A percentile compares a stretch with the other conserved stretches of the same genome.
Conservation (phyloP, 2,888 invertebrate genomes). For the Podabrus alpinus region DNA sequence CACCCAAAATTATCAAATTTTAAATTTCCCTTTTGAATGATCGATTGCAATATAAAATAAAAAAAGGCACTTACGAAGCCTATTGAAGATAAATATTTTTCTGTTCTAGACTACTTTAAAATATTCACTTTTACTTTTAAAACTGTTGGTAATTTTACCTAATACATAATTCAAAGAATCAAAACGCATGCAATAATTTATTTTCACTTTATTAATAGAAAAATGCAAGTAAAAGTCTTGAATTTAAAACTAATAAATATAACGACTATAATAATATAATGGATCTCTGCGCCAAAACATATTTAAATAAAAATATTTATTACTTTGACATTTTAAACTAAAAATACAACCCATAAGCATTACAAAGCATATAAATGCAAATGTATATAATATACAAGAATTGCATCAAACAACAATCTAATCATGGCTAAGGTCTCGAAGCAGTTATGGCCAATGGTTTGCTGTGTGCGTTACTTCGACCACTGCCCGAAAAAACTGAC, state of each 20-base stretch:
- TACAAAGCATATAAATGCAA: no score
- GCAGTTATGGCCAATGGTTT: background rate
- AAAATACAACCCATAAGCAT: no score
- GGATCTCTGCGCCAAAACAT: background rate
- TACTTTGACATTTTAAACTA: no score
- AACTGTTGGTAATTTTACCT: constrained; percentile 10
- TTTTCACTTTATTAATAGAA: constrained; percentile 17
- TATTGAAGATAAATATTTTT: background rate
- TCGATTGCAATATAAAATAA: background rate
- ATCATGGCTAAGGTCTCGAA: no score
- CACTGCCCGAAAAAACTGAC: no score
- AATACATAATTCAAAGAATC: constrained; percentile 11
- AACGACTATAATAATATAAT: background rate
- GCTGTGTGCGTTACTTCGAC: background rate
- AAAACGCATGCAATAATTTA: constrained; percentile 6
- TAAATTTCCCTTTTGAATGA: background rate
- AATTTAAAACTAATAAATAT: background rate
- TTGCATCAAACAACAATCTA: background rate
- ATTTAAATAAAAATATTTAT: background rate
- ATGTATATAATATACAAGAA: no score
- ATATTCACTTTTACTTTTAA: constrained; percentile 14
- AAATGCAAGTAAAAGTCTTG: constrained; percentile 15
- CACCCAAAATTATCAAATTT: background rate
- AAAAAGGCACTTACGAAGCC: background rate
- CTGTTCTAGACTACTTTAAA: background rate